Conservation (phyloP, 1,140 invertebrate genomes). For the Papilio aristodemus region DNA sequence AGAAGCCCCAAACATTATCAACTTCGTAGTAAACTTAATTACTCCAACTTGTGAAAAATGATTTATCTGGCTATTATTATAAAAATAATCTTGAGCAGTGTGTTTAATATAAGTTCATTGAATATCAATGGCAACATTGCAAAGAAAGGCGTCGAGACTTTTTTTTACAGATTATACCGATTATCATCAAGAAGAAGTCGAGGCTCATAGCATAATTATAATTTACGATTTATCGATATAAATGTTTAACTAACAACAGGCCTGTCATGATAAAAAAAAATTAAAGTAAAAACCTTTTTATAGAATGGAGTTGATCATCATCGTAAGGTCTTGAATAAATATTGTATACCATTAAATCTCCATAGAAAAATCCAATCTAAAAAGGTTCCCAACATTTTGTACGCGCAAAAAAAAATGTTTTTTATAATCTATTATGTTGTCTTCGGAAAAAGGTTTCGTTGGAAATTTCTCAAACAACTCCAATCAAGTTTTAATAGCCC, state of each 20-base stretch:
- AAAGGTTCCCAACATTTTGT: background rate
- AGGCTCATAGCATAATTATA: too few relatives aligned
- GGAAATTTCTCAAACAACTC: background rate
- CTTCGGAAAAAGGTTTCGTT: background rate
- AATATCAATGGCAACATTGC: too few relatives aligned
- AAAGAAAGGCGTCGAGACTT: too few relatives aligned
- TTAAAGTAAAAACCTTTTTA: background rate
- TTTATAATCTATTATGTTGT: background rate
- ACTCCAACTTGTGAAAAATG: background rate
- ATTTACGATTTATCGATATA: too few relatives aligned
- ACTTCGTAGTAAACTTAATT: background rate
- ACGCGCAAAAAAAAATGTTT: background rate
- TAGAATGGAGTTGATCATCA: background rate
- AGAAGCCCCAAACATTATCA: background rate
- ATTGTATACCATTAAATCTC: conserved; percentile 7
- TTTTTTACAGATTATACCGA: too few relatives aligned
- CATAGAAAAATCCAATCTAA: background rate
- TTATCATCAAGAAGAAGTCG: too few relatives aligned
- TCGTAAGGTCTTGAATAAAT: background rate
- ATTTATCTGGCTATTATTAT: background rate
- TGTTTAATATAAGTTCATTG: too few relatives aligned
- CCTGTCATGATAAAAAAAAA: too few relatives aligned
- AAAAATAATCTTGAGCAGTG: too few relatives aligned
- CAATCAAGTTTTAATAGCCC: background rate
- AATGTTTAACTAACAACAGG: too few relatives aligned